Evolutionary conservation across 2,888 invertebrate genomes (phyloP).

Genomic region (Branchipolynoe longqiensis): DNA sequence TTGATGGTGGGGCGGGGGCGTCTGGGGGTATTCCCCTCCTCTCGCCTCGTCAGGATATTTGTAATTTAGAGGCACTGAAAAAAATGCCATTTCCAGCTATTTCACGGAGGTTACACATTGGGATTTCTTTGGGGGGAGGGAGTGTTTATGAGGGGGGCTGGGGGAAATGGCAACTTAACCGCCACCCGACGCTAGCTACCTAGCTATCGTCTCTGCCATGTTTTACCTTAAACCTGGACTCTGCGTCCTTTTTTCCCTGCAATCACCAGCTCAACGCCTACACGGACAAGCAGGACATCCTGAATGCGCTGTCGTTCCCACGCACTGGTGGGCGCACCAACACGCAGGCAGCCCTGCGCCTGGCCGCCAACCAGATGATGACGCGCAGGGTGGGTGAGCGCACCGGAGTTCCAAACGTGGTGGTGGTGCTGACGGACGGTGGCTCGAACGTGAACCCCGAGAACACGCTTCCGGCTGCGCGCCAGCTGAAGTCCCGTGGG

Average conservation of each 20-base stretch:
- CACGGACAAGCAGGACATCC: constrained; percentile 61
- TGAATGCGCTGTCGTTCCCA: constrained; percentile 64
- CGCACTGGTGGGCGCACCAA: constrained; percentile 63
- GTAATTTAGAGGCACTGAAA: no score
- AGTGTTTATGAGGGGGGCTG: no score
- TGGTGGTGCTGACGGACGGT: constrained; percentile 64
- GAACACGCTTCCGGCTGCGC: constrained; percentile 60
- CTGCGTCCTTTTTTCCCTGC: background rate
- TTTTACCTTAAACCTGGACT: background rate
- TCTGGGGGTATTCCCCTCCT: no score
- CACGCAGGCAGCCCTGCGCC: constrained; percentile 61
- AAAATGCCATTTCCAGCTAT: no score
- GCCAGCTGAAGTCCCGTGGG: constrained; percentile 35
- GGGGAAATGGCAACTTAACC: no score
- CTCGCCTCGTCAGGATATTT: no score
- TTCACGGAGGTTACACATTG: no score
- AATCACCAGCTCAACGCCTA: constrained; percentile 59
- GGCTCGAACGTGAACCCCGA: constrained; percentile 62
- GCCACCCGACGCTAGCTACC: no score
- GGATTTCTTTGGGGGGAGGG: no score
- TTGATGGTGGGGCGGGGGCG: no score
- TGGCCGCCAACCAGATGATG: constrained; percentile 22
- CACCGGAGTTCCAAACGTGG: constrained; percentile 44
- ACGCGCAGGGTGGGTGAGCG: background rate
- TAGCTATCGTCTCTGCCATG: no score